These are phyloP conservation scores for Phymanthus crucifer DNA, from an alignment of 92 coral and sea anemone genomes.

Conservation along the genomic window DNA sequence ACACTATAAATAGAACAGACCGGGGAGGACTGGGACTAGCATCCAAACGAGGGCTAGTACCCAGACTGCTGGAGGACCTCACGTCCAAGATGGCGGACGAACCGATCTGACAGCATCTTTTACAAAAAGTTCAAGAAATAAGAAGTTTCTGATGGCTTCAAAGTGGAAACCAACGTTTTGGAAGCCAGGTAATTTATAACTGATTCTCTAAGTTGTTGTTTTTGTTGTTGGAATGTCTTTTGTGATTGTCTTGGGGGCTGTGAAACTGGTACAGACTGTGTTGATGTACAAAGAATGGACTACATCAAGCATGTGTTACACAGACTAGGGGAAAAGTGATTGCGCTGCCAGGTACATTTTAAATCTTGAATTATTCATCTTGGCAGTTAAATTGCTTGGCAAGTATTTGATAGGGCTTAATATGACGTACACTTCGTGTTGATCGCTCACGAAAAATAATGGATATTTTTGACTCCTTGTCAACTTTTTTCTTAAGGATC, in stretches of 20 bases:
- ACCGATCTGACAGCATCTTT: not conserved
- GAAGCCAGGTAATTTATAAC: slow-evolving; percentile 66
- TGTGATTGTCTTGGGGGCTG: not conserved
- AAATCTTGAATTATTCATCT: too few relatives aligned
- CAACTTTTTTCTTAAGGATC: slow-evolving; percentile 8
- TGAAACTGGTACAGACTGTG: too few relatives aligned
- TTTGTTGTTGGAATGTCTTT: not conserved
- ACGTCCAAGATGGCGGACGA: slow-evolving; percentile 47
- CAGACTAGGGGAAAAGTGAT: too few relatives aligned
- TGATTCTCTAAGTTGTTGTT: not conserved
- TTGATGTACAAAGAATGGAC: too few relatives aligned
- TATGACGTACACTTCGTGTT: too few relatives aligned
- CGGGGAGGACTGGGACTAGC: slow-evolving; percentile 18
- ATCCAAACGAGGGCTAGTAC: slow-evolving; percentile 11
- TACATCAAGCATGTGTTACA: too few relatives aligned
- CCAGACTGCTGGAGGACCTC: not conserved
- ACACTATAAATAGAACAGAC: slow-evolving; percentile 43
- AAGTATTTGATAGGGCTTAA: too few relatives aligned
- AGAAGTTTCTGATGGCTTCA: slow-evolving; percentile 23
- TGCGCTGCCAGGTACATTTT: too few relatives aligned
- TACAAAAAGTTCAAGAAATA: not conserved
- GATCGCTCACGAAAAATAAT: too few relatives aligned
- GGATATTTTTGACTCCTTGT: not conserved
- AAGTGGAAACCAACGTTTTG: slow-evolving; percentile 82
- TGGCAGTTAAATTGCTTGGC: too few relatives aligned